Conservation (phyloP, 2,113 vertebrate genomes). For the Entomyzon cyanotis region DNA sequence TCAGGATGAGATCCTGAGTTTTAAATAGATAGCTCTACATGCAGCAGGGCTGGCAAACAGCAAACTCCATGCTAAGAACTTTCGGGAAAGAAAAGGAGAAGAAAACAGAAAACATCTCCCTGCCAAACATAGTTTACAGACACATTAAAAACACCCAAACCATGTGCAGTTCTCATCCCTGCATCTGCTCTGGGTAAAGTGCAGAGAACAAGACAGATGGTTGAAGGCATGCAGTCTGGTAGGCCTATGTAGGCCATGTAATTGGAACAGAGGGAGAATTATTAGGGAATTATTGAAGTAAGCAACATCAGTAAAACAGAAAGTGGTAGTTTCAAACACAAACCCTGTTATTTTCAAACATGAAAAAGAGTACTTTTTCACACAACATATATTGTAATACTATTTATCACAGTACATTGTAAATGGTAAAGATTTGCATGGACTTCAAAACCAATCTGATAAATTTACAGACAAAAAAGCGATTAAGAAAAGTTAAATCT, state of each 20-base stretch:
- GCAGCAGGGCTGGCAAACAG: neutral
- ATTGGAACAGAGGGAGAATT: neutral
- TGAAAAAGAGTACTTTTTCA: neutral
- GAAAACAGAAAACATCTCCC: neutral
- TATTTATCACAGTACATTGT: neutral
- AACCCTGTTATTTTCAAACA: neutral
- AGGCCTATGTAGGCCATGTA: fast-evolving
- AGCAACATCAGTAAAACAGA: neutral
- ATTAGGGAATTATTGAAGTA: neutral
- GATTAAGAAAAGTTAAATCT: neutral
- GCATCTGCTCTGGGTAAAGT: neutral
- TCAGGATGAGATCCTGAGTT: neutral
- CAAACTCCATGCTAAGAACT: neutral
- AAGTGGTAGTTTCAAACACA: neutral
- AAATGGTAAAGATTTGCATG: neutral
- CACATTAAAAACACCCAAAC: neutral
- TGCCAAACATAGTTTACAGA: neutral
- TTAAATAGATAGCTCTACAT: neutral
- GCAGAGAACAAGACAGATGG: neutral
- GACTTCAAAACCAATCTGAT: neutral
- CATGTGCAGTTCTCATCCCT: neutral
- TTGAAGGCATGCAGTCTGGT: neutral
- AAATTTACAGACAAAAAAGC: neutral
- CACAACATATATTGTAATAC: neutral
- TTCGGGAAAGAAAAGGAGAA: neutral